Evolutionary conservation across 2,888 invertebrate species (phyloP).

Genomic region (Sphinx pinastri): DNA sequence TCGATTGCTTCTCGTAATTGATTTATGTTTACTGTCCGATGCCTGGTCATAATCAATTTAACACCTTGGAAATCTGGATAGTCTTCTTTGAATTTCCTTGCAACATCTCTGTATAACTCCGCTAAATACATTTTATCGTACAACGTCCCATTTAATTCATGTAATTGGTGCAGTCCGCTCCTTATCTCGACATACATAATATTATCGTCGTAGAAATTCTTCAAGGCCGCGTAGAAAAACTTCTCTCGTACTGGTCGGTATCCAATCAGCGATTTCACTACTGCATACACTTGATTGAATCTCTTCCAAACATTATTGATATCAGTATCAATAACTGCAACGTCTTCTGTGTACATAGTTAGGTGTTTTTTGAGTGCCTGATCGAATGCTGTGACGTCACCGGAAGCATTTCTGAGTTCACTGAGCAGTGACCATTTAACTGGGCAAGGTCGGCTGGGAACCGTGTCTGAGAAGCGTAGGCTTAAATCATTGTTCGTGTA

Average conservation of each 20-base stretch:
- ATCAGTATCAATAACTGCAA: conserved; percentile 64
- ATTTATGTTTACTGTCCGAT: conserved; percentile 54
- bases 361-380: conserved; percentile 77
- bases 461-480: conserved; percentile 64
- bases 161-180: conserved; percentile 82
- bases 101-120: conserved; percentile 80
- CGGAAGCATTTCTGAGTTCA: conserved; percentile 71
- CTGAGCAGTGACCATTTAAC: conserved; percentile 78
- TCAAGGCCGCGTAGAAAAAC: conserved; percentile 85
- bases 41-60: conserved; percentile 84
- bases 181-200: conserved; percentile 88
- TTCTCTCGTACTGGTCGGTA: conserved; percentile 86
- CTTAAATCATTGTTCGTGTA: conserved; percentile 52
- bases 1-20: conserved; percentile 70
- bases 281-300: conserved; percentile 81
- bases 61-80: conserved; percentile 87
- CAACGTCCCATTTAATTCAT: conserved; percentile 85
- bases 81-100: conserved; percentile 82
- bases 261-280: conserved; percentile 80
- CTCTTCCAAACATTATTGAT: conserved; percentile 84
- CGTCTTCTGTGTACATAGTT: conserved; percentile 78
- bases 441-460: conserved; percentile 61
- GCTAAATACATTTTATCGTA: conserved; percentile 81
- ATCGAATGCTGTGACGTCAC: conserved; percentile 78
- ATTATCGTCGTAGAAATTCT: conserved; percentile 87